Evolutionary conservation across 35 echinoderm and acorn worm species (phyloP).

Genomic region (Eucidaris tribuloides): DNA sequence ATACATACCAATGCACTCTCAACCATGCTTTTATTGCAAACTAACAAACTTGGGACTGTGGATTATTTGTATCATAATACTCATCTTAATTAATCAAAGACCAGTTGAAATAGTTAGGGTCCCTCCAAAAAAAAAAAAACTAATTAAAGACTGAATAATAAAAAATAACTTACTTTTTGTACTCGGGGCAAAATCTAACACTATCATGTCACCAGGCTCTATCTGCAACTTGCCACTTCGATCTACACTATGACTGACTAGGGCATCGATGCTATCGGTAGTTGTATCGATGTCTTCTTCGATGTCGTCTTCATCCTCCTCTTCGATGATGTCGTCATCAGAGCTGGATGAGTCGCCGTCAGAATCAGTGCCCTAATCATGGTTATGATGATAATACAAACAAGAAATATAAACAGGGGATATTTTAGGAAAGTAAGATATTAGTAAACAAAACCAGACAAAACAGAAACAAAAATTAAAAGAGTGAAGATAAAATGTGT

Average conservation of each 20-base stretch:
- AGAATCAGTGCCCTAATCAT: constrained; percentile 35
- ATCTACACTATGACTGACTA: neutral
- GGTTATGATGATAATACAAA: no score
- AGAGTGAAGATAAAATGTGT: no score
- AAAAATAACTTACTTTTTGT: constrained; percentile 36
- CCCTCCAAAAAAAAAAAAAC: constrained; percentile 8
- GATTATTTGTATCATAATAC: no score
- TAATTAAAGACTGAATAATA: neutral
- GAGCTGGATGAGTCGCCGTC: constrained; percentile 49
- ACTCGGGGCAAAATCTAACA: constrained; percentile 66
- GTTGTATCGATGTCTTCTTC: constrained; percentile 53
- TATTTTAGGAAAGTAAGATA: neutral
- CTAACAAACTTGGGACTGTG: no score
- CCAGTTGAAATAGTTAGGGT: no score
- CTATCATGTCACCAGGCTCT: constrained; percentile 81
- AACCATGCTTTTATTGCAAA: no score
- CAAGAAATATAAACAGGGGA: no score
- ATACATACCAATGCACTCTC: no score
- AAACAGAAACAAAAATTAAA: neutral
- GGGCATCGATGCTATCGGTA: constrained; percentile 19
- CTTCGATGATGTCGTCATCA: constrained; percentile 50
- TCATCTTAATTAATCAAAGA: no score
- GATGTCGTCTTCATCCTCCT: constrained; percentile 50
- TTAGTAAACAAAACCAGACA: neutral
- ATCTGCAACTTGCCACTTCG: constrained; percentile 21